Conservation (phyloP, 2,113 vertebrate species). For the Sinosuthora webbiana region DNA sequence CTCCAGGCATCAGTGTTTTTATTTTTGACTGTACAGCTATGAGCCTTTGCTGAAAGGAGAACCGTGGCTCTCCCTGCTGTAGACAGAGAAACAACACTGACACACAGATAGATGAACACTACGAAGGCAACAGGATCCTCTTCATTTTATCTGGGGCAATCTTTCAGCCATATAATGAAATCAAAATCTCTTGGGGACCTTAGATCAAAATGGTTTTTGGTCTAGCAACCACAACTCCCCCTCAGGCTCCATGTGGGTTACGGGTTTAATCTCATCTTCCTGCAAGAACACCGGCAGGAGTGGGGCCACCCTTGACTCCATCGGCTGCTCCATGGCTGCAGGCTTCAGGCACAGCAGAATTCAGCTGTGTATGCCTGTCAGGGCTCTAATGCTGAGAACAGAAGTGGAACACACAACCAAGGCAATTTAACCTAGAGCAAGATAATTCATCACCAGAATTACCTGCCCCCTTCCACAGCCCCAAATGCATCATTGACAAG, state of each 20-base stretch:
- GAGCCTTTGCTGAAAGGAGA: rapidly evolving
- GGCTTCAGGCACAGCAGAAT: neutral
- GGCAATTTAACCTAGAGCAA: neutral
- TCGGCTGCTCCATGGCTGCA: neutral
- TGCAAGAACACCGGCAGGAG: neutral
- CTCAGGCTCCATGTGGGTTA: neutral
- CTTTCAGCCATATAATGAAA: conserved; percentile 21
- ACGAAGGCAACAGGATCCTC: neutral
- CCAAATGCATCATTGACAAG: neutral
- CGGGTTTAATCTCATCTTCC: neutral
- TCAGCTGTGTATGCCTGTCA: neutral
- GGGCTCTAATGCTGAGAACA: neutral
- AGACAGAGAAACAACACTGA: neutral
- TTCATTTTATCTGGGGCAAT: neutral
- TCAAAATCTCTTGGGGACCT: neutral
- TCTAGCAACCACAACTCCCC: neutral
- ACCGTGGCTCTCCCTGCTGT: neutral
- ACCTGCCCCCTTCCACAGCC: neutral
- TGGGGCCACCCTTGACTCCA: neutral
- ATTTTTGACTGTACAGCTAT: neutral
- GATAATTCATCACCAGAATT: neutral
- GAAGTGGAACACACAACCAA: neutral
- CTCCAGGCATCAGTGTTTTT: neutral
- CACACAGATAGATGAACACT: neutral
- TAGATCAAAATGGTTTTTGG: neutral